A percentile compares a stretch with the other conserved stretches of the same genome.
phyloP scores from a whole-genome alignment of 2,888 invertebrate genomes.

The Diplazon laetatorius region DNA sequence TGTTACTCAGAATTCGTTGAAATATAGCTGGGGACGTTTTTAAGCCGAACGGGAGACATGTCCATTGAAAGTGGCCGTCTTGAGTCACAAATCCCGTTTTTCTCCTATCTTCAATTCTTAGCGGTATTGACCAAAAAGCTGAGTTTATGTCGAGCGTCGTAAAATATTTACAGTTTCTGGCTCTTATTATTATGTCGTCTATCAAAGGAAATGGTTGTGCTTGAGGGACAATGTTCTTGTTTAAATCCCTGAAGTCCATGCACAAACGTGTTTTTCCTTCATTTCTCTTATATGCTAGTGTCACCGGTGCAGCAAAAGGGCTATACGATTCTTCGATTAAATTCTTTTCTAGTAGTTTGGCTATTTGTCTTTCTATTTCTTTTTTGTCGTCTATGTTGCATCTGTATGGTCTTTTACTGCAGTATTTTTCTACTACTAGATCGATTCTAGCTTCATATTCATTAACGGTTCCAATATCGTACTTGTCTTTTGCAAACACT shows the following conservation, averaged over 20 bases:
- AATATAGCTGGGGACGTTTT: neutral
- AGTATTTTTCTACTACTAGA: slow-evolving; percentile 52
- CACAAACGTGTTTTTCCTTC: slow-evolving; percentile 63
- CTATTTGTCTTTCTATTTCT: slow-evolving; percentile 58
- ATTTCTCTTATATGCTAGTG: slow-evolving; percentile 61
- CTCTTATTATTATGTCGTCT: slow-evolving; percentile 62
- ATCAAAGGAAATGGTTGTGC: slow-evolving; percentile 61
- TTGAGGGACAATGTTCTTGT: slow-evolving; percentile 54
- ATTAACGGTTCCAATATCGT: slow-evolving; percentile 54
- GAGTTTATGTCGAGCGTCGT: slow-evolving; percentile 58
- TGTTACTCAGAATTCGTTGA: neutral
- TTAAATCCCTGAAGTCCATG: slow-evolving; percentile 37
- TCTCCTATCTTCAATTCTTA: slow-evolving; percentile 55
- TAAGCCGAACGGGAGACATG: neutral
- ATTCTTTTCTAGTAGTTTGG: slow-evolving; percentile 55
- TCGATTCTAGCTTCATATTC: slow-evolving; percentile 61
- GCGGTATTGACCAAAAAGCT: slow-evolving; percentile 59
- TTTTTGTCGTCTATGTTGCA: slow-evolving; percentile 55
- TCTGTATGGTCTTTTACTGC: slow-evolving; percentile 53
- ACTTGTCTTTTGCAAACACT: slow-evolving; percentile 58
- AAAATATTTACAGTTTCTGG: slow-evolving; percentile 52
- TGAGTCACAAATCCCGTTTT: slow-evolving; percentile 31
- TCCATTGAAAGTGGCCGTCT: neutral
- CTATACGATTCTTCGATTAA: slow-evolving; percentile 61
- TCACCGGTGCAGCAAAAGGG: slow-evolving; percentile 58